Evolutionary conservation across 2,888 invertebrate species (phyloP).

Genomic region (Mycogona germanica): DNA sequence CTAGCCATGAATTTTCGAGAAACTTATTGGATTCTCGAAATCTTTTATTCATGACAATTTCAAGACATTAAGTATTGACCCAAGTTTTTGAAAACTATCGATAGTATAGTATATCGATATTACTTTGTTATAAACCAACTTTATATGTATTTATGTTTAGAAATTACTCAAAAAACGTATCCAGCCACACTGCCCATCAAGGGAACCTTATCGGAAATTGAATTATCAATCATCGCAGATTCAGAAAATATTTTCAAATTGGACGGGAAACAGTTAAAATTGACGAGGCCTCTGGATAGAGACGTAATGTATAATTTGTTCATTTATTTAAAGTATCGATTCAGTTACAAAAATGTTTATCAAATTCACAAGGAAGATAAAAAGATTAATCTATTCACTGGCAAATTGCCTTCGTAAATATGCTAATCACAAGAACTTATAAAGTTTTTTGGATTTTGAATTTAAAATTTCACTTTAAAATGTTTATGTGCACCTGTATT

Average conservation of each 20-base stretch:
- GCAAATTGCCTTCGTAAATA: not conserved
- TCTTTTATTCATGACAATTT: too few relatives aligned
- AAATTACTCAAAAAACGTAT: conserved; percentile 66
- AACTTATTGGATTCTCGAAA: too few relatives aligned
- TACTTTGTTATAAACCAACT: not conserved
- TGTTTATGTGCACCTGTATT: too few relatives aligned
- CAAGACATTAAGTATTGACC: too few relatives aligned
- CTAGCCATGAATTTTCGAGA: too few relatives aligned
- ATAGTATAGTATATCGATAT: not conserved
- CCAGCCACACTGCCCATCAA: conserved; percentile 69
- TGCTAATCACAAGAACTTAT: not conserved
- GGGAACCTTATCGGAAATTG: conserved; percentile 54
- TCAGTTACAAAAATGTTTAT: not conserved
- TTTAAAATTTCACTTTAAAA: too few relatives aligned
- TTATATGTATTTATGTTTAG: conserved; percentile 37
- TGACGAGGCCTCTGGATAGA: conserved; percentile 67
- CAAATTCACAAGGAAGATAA: too few relatives aligned
- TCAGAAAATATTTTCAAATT: conserved; percentile 46
- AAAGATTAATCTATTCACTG: too few relatives aligned
- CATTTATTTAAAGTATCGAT: conserved; percentile 53
- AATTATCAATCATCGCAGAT: conserved; percentile 44
- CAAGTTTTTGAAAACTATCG: not conserved
- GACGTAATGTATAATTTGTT: too few relatives aligned
- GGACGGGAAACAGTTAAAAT: conserved; percentile 65
- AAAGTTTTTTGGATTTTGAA: not conserved